Percentiles rank a stretch among this genome's conserved stretches.
Conservation (phyloP, 2,888 invertebrate genomes). For the Cistogaster globosa region DNA sequence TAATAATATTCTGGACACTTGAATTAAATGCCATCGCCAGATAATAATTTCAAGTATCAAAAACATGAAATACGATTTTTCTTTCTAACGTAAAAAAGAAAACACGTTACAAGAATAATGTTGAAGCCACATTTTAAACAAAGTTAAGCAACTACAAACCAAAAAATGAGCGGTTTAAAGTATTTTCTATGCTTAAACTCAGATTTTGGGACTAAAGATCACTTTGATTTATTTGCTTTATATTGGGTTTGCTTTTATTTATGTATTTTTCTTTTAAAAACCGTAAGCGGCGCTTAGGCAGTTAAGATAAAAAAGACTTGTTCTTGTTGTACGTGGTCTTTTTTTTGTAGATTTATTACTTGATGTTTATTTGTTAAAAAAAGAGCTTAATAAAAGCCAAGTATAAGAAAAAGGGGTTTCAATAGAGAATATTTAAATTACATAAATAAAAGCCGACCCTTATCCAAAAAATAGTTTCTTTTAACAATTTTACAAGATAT, state of each 20-base stretch:
- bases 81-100: background rate
- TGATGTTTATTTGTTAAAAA: constrained; percentile 19
- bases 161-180: constrained; percentile 44
- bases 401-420: constrained; percentile 14
- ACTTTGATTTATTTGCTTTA: constrained; percentile 25
- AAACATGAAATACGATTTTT: constrained; percentile 42
- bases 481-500: too few species aligned
- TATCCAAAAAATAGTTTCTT: background rate
- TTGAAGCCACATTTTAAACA: constrained; percentile 33
- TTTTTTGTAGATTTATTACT: constrained; percentile 48
- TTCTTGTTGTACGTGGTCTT: constrained; percentile 21
- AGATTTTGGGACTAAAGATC: constrained; percentile 42
- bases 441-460: constrained; percentile 1
- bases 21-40: constrained; percentile 60
- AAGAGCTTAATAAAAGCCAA: constrained; percentile 1
- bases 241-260: background rate
- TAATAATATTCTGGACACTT: constrained; percentile 50
- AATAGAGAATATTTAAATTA: too few species aligned
- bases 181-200: constrained; percentile 29
- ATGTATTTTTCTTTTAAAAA: background rate
- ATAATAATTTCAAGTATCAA: too few species aligned
- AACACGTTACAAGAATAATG: constrained; percentile 36
- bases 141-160: constrained; percentile 34
- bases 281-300: constrained; percentile 57
- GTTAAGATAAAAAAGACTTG: constrained; percentile 52